A percentile compares a stretch with the other conserved stretches of the same genome.
phyloP scores from a whole-genome alignment of 2,113 vertebrate genomes.

The Pogona vitticeps region DNA sequence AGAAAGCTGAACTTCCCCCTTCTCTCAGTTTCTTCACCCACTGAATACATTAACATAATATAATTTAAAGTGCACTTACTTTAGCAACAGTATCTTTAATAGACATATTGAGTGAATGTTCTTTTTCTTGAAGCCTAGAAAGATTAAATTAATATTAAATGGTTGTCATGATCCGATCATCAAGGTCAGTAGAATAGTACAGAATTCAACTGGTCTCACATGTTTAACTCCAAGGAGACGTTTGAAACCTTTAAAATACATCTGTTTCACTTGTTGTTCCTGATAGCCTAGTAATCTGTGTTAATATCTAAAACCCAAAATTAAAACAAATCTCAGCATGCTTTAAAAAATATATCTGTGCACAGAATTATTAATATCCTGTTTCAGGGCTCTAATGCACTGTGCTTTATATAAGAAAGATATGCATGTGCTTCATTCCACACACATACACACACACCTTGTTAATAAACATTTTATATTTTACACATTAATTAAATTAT shows the following conservation, averaged over 20 bases:
- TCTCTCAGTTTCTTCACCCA: neutral
- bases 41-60: constrained; percentile 5
- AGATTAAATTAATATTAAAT: constrained; percentile 58
- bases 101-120: constrained; percentile 76
- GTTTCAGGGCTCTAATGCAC: neutral
- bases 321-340: no score
- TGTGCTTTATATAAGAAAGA: neutral
- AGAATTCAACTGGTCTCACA: constrained; percentile 10
- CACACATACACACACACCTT: no score
- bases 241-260: neutral
- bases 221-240: neutral
- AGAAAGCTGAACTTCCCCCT: neutral
- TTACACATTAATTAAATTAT: neutral
- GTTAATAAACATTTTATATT: neutral
- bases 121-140: constrained; percentile 86
- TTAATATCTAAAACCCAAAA: neutral
- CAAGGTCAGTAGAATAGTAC: constrained; percentile 1
- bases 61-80: constrained; percentile 74
- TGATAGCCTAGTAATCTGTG: neutral
- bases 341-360: neutral
- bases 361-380: neutral
- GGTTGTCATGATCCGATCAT: constrained; percentile 28
- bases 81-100: constrained; percentile 86
- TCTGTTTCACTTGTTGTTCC: neutral
- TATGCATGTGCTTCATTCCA: neutral